These are phyloP conservation scores for Eugnorisma glareosa DNA, from an alignment of 2,888 invertebrate species.

Conservation along the genomic window DNA sequence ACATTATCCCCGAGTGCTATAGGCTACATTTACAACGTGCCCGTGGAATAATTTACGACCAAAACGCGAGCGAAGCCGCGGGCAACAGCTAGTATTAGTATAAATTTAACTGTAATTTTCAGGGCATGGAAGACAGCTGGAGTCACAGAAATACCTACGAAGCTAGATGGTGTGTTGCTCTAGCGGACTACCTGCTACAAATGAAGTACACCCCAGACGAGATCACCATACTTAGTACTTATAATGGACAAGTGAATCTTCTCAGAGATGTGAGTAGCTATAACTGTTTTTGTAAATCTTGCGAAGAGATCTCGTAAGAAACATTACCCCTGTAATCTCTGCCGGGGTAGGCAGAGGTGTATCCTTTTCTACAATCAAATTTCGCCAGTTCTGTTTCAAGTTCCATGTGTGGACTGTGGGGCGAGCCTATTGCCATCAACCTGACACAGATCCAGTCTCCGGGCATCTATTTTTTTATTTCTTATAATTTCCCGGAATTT, in stretches of 20 bases:
- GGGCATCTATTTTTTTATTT: not conserved
- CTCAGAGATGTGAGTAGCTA: slow-evolving; percentile 85
- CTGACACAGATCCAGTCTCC: not conserved
- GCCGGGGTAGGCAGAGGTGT: not conserved
- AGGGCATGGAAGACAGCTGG: slow-evolving; percentile 88
- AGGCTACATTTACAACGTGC: too few relatives aligned
- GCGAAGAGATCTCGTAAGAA: not conserved
- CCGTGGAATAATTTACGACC: too few relatives aligned
- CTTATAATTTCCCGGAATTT: not conserved
- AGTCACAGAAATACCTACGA: slow-evolving; percentile 92
- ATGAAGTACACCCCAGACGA: slow-evolving; percentile 91
- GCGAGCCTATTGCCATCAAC: not conserved
- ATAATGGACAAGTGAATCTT: slow-evolving; percentile 92
- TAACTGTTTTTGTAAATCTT: not conserved
- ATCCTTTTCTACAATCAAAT: not conserved
- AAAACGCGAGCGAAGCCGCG: too few relatives aligned
- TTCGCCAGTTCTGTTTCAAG: not conserved
- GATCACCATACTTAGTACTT: slow-evolving; percentile 94
- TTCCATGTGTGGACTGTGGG: not conserved
- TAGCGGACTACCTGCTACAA: slow-evolving; percentile 91
- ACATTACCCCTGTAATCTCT: not conserved
- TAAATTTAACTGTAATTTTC: slow-evolving; percentile 41
- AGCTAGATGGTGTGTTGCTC: slow-evolving; percentile 91
- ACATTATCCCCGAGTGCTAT: too few relatives aligned
- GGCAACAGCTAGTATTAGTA: too few relatives aligned